Base-by-base conservation (phyloP, 2,888 invertebrate species). In the Leptogaster cylindrica region DNA sequence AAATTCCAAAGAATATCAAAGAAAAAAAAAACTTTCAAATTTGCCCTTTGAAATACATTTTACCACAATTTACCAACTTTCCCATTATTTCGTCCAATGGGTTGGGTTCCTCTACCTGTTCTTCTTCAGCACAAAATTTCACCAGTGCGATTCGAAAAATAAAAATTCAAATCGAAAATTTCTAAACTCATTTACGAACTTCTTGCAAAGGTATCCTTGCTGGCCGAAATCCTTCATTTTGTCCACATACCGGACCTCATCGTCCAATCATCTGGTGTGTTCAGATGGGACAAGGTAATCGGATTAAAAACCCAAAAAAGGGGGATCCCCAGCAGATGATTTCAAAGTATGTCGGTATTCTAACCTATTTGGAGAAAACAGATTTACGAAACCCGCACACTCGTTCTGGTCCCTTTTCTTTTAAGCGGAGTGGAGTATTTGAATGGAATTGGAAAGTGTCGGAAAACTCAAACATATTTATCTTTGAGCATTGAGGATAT, bases 211-310 rank as follows among this genome's bases (percentile, higher is more conserved):
- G n/a, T n/a, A n/a, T n/a, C n/a, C n/a, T n/a, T n/a, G n/a, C n/a
- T n/a, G n/a, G n/a, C n/a, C 36, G 14, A 36, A 36, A 12, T 36
- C 36, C 10, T 36, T 36, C 10, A 8, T 1, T 31, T 31, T 39
- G 10, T 39, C 10, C 14, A 10, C 2, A n/a, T n/a, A n/a, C n/a
- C 36, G 36, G 36, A 4, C 14, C 36, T 12, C 14, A 36, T n/a
- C n/a, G n/a, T n/a, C 10, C 18, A 31, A 31, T 18, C 52, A 52
- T 28, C 51, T 51, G 51, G 12, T 18, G 16, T 20, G 18, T 28
- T 16, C 52, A 52, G 33, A 52, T 27, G 33, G 52, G 33, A 52
- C 14, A 8, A 52, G 20, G 31, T 52, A 52, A 52, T 52, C 52
- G 52, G 52, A 52, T 52, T 16, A 52, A 18, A 10, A 23, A 7